Conservation (phyloP, 1,140 invertebrate species). For the Meloidogyne floridensis region DNA sequence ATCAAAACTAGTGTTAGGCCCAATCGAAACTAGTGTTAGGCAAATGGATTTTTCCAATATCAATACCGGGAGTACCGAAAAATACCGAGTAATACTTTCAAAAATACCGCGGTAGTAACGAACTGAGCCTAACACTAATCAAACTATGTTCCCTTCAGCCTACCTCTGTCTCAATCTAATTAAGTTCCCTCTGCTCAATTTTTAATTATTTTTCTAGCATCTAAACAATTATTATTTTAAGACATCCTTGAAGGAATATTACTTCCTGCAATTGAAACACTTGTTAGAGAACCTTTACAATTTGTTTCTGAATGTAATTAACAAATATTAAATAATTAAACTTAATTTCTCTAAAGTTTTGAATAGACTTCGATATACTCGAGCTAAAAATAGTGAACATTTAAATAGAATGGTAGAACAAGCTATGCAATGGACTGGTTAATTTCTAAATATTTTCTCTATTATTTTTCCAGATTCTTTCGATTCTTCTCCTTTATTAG, state of each 20-base stretch:
- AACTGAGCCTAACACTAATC: no score
- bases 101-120: no score
- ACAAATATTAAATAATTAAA: neutral
- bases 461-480: neutral
- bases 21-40: no score
- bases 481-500: conserved; percentile 49
- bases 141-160: no score
- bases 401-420: conserved; percentile 28
- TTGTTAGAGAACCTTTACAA: conserved; percentile 57
- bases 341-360: conserved; percentile 41
- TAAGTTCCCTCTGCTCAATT: conserved; percentile 53
- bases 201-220: no score
- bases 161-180: conserved; percentile 24
- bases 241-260: conserved; percentile 40
- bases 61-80: no score
- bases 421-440: conserved; percentile 28
- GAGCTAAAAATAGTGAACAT: conserved; percentile 40
- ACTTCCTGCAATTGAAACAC: conserved; percentile 55
- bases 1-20: no score
- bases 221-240: neutral
- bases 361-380: conserved; percentile 60
- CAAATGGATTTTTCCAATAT: no score
- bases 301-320: conserved; percentile 60
- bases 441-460: neutral
- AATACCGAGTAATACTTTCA: no score